phyloP scores from a whole-genome alignment of 2,797 vertebrate species.

The Acanthis flammea region DNA sequence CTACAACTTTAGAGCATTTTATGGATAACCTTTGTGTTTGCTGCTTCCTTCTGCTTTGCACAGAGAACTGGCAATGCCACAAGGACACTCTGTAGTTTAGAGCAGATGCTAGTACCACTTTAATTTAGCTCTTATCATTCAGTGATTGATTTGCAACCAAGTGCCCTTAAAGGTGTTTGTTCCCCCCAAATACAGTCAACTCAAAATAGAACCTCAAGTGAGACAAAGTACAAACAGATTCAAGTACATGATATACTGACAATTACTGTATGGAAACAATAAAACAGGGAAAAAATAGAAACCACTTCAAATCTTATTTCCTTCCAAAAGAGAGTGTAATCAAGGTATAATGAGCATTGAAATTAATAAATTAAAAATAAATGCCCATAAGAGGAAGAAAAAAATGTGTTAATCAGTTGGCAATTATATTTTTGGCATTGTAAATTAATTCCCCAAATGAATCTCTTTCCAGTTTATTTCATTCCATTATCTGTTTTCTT shows the following conservation, averaged over 20 bases:
- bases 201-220: slow-evolving; percentile 65
- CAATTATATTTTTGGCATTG: slow-evolving; percentile 75
- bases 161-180: not conserved
- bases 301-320: slow-evolving; percentile 70
- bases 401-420: slow-evolving; percentile 61
- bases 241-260: slow-evolving; percentile 30
- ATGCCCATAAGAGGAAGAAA: slow-evolving; percentile 66
- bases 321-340: slow-evolving; percentile 66
- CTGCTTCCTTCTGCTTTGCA: not conserved
- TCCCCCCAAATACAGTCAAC: slow-evolving; percentile 45
- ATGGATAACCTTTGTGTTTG: not conserved
- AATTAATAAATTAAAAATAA: slow-evolving; percentile 79
- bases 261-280: slow-evolving; percentile 64
- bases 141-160: slow-evolving; percentile 47
- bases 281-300: slow-evolving; percentile 57
- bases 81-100: slow-evolving; percentile 20
- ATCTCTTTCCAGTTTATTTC: slow-evolving; percentile 45
- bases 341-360: slow-evolving; percentile 69
- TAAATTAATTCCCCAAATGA: slow-evolving; percentile 73
- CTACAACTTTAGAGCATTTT: not conserved
- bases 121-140: slow-evolving; percentile 35
- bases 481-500: slow-evolving; percentile 55
- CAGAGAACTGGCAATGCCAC: not conserved
- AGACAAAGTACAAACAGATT: slow-evolving; percentile 47
- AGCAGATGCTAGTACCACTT: not conserved